Evolutionary conservation across 2,888 invertebrate genomes (phyloP).

Genomic region (Cosmopolites sordidus): DNA sequence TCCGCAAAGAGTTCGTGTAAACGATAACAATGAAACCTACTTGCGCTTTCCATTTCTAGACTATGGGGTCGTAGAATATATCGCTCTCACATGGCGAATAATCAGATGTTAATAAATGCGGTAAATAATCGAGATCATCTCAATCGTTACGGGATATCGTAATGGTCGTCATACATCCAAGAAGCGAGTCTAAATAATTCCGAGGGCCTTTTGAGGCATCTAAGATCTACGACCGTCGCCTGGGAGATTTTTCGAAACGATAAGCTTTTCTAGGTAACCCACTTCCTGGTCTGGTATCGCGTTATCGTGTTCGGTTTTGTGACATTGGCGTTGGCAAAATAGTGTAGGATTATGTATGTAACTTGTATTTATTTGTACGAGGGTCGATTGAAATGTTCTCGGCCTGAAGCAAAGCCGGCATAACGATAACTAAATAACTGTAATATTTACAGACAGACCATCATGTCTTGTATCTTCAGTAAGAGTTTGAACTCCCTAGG

Average conservation of each 20-base stretch:
- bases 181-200: conserved; percentile 18
- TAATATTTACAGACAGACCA: no score
- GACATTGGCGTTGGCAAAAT: not conserved
- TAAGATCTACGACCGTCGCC: not conserved
- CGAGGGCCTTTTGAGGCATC: conserved; percentile 6
- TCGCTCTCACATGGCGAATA: not conserved
- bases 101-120: conserved; percentile 8
- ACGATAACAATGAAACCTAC: no score
- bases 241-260: not conserved
- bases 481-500: no score
- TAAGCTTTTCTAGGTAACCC: conserved; percentile 1
- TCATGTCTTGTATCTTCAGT: no score
- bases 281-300: not conserved
- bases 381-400: no score
- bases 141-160: conserved; percentile 16
- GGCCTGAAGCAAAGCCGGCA: no score
- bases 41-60: not conserved
- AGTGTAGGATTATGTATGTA: not conserved
- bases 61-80: not conserved
- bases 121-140: conserved; percentile 18
- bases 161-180: conserved; percentile 16
- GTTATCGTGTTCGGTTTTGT: not conserved
- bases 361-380: no score
- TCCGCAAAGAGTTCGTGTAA: no score
- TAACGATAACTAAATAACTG: no score